Evolutionary conservation across 2,888 invertebrate genomes (phyloP), one percentile per base, ranked within the genome.

Genomic region (Flexamia atlantica): DNA sequence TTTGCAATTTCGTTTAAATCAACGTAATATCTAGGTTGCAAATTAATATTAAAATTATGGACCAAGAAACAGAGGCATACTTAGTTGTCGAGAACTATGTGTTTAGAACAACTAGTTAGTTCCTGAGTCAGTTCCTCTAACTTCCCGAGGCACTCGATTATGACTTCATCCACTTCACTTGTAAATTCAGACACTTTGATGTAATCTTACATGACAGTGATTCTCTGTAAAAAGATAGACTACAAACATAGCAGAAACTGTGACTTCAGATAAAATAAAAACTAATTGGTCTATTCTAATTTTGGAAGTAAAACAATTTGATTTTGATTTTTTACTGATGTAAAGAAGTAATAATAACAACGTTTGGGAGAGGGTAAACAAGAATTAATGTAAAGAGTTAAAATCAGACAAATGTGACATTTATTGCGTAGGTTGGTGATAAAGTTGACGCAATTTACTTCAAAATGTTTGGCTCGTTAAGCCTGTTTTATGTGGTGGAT

Each of bases 391-490:
- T 64, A 12, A 64, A 30, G 64, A 64, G 64, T 64, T 28, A 20
- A 30, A 64, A 53, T 64, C 64, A 64, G 64, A 64, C 30, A 64
- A 64, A 64, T 64, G 64, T 64, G 64, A 64, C 64, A 64, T 4
- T 64, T 64, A 64, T 64, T 64, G 64, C 64, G 64, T 64, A 28
- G 64, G 17, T 20, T 28, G 64, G 64, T 64, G 64, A 64, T 64
- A 64, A 64, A 64, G 64, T 64, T 64, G 30, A 64, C 30, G 64
- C 64, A 64, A 64, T 64, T 64, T 28, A 57, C 64, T 64, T 64
- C 64, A 64, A 64, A 64, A 28, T 64, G 64, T 17, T 64, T 64
- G 25, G 64, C 64, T 28, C 64, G 30, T 30, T 64, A 30, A 64
- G 28, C 64, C 28, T 64, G 64, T 64, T 64, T 64, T 64, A 64